Base-by-base conservation (phyloP, 2,888 invertebrate genomes). In the Platerodrilus igneus region DNA sequence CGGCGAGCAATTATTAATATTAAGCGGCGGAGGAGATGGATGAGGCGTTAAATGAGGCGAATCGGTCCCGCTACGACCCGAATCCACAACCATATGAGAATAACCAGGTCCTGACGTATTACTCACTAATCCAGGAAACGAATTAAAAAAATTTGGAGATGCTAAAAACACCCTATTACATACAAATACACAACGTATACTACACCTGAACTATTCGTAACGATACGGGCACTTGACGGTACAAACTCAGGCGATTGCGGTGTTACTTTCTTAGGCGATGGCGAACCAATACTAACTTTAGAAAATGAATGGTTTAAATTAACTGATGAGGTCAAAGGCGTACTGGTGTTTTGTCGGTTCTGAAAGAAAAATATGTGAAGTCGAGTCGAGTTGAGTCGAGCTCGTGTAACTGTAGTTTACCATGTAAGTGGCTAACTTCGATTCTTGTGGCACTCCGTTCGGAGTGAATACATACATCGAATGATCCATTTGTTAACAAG, bases 391-490 rank as follows among this genome's bases (percentile, higher is more conserved):
- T n/a, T n/a, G n/a, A n/a, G n/a, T n/a, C n/a, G n/a, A n/a, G n/a
- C n/a, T n/a, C n/a, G n/a, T n/a, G n/a, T n/a, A n/a, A n/a, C n/a
- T n/a, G n/a, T n/a, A n/a, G 43, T 66, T 68, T 70, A 87, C 87
- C 86, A 87, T 86, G 64, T 88, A 88, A 45, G 86, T 86, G 43
- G 83, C 86, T 64, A 88, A 72, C 70, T 88, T 88, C 45, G 87
- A 88, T 70, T 88, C 87, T 67, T 86, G 81, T 29, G 87, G 87
- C 58, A 87, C 77, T 59, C 84, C 85, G 71, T 79, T 78, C 40
- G 82, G 74, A 47, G 81, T 75, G 47, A 75, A 72, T 60, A 79
- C 79, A 62, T 81, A 79, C 66, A 85, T 77, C 50, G 83, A 83
- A 74, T 86, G 86, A 74, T 86, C 86, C 86, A 86, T 86, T 50